Evolutionary conservation across 2,113 vertebrate genomes (phyloP).

Genomic region (Epinephelus lanceolatus): DNA sequence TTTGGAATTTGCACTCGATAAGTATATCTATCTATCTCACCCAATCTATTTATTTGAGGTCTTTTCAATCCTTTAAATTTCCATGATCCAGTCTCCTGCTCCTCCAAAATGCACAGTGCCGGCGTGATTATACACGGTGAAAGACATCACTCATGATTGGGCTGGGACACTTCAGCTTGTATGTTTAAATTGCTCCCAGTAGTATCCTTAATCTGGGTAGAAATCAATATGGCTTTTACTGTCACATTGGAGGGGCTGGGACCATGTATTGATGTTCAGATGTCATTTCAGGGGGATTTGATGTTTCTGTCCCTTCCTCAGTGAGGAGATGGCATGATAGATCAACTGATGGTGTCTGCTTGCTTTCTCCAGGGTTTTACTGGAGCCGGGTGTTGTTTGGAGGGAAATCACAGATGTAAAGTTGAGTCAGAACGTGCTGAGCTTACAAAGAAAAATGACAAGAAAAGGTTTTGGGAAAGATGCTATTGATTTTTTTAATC

Average conservation of each 20-base stretch:
- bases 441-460: constrained; percentile 54
- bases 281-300: constrained; percentile 81
- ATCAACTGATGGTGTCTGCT: constrained; percentile 65
- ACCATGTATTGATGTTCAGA: constrained; percentile 82
- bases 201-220: constrained; percentile 82
- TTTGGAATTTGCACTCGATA: neutral
- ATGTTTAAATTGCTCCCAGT: constrained; percentile 86
- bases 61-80: constrained; percentile 20
- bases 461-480: constrained; percentile 57
- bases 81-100: constrained; percentile 19
- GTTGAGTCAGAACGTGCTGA: constrained; percentile 51
- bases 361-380: constrained; percentile 70
- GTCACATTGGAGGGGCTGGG: constrained; percentile 78
- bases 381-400: constrained; percentile 36
- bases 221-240: constrained; percentile 87
- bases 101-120: constrained; percentile 21
- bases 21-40: neutral
- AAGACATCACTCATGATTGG: constrained; percentile 75
- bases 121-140: constrained; percentile 65
- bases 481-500: constrained; percentile 60
- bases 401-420: constrained; percentile 45
- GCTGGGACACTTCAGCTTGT: constrained; percentile 78
- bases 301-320: constrained; percentile 73
- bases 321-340: constrained; percentile 67
- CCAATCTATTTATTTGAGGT: neutral